A percentile compares a stretch with the other conserved stretches of the same genome.
Evolutionary conservation across 2,888 invertebrate species (phyloP).

Genomic region (Ennomos fuscantarius): DNA sequence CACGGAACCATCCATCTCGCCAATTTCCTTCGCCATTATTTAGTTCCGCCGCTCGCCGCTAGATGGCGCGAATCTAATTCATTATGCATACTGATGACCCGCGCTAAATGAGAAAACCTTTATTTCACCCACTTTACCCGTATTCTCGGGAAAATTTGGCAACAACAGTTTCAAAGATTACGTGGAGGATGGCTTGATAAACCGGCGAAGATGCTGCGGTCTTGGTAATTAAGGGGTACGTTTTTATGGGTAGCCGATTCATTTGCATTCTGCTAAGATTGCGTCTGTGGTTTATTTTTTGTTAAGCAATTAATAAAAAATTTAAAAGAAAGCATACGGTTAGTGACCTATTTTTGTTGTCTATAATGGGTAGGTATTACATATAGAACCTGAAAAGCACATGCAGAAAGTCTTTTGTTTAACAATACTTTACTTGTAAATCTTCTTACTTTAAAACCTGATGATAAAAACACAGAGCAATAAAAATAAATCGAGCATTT

Average conservation of each 20-base stretch:
- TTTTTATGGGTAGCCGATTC: slow-evolving; percentile 37
- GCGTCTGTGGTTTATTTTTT: slow-evolving; percentile 14
- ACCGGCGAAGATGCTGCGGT: slow-evolving; percentile 39
- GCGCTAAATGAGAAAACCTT: slow-evolving; percentile 84
- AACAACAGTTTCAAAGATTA: slow-evolving; percentile 65
- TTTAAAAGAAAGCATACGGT: neutral
- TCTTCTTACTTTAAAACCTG: neutral
- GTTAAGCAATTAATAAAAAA: slow-evolving; percentile 12
- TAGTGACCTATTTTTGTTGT: no score
- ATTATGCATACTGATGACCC: slow-evolving; percentile 93
- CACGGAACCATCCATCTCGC: slow-evolving; percentile 62
- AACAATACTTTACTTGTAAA: no score
- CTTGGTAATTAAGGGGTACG: slow-evolving; percentile 44
- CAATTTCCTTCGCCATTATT: slow-evolving; percentile 52
- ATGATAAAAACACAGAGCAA: slow-evolving; percentile 9
- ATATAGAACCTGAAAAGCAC: no score
- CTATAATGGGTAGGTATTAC: no score
- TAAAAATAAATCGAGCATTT: slow-evolving; percentile 23
- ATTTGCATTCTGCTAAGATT: slow-evolving; percentile 35
- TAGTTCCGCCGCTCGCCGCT: slow-evolving; percentile 68
- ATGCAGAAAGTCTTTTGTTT: no score
- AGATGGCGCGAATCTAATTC: slow-evolving; percentile 85
- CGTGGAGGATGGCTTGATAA: slow-evolving; percentile 66
- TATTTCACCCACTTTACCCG: slow-evolving; percentile 57
- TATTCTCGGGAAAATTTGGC: slow-evolving; percentile 74